phyloP scores from a whole-genome alignment of 2,113 vertebrate species.

The Antigone vipio region DNA sequence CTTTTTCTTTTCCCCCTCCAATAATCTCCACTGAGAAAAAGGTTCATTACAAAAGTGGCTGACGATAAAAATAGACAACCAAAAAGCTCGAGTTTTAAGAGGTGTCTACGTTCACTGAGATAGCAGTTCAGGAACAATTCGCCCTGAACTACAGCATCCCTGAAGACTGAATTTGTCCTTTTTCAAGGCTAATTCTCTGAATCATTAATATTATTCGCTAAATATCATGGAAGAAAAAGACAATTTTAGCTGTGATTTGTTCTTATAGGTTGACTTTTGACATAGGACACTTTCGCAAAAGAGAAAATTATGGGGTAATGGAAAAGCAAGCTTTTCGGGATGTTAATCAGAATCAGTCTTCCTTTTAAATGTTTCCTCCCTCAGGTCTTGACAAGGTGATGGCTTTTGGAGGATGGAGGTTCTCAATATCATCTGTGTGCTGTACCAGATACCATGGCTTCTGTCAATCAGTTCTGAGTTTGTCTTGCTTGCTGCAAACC shows the following conservation, averaged over 20 bases:
- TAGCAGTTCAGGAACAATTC: background rate
- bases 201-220: conserved; percentile 9
- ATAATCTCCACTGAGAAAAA: background rate
- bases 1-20: background rate
- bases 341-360: conserved; percentile 15
- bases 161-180: background rate
- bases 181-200: conserved; percentile 21
- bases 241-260: background rate
- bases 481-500: conserved; percentile 10
- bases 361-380: background rate
- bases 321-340: background rate
- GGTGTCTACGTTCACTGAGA: background rate
- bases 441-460: background rate
- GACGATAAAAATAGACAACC: background rate
- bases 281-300: background rate
- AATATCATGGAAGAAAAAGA: background rate
- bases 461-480: conserved; percentile 26
- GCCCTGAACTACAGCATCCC: background rate
- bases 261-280: conserved; percentile 7
- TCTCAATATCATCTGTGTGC: conserved; percentile 8
- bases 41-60: background rate
- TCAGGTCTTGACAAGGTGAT: conserved; percentile 18
- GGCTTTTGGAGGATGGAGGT: background rate
- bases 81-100: background rate
- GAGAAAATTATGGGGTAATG: conserved; percentile 21